These are phyloP conservation scores for Calliopsis andreniformis DNA, from an alignment of 1,140 invertebrate species.

Conservation along the genomic window DNA sequence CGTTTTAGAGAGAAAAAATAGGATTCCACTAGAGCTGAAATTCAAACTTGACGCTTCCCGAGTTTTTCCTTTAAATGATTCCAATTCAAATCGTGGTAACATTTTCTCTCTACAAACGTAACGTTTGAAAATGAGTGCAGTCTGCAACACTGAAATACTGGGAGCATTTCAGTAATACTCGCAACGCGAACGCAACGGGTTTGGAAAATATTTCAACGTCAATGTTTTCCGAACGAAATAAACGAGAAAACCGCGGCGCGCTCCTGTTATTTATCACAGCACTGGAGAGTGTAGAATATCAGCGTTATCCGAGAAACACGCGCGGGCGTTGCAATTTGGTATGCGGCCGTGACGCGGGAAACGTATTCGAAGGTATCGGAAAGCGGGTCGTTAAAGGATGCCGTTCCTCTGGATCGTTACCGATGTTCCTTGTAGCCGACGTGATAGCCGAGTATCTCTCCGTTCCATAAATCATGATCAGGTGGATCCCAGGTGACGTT, in stretches of 20 bases:
- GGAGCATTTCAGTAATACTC: background rate
- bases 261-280: slow-evolving; percentile 45
- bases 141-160: no score
- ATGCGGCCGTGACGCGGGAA: slow-evolving; percentile 1
- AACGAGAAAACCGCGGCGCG: slow-evolving; percentile 1
- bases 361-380: slow-evolving; percentile 42
- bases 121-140: no score
- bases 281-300: slow-evolving; percentile 38
- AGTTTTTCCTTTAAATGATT: no score
- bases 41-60: no score
- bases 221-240: slow-evolving; percentile 9
- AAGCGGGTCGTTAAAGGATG: slow-evolving; percentile 47
- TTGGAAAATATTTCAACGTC: slow-evolving; percentile 30
- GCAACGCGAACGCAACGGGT: background rate
- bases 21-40: no score
- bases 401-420: slow-evolving; percentile 64
- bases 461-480: slow-evolving; percentile 93
- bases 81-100: no score
- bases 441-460: slow-evolving; percentile 95
- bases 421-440: slow-evolving; percentile 90
- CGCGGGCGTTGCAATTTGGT: background rate
- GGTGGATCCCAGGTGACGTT: slow-evolving; percentile 95
- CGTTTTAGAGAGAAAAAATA: background rate
- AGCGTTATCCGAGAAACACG: slow-evolving; percentile 34
- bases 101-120: no score